phyloP scores from a whole-genome alignment of 35 echinoderm and acorn worm species.

The Acanthaster planci region DNA sequence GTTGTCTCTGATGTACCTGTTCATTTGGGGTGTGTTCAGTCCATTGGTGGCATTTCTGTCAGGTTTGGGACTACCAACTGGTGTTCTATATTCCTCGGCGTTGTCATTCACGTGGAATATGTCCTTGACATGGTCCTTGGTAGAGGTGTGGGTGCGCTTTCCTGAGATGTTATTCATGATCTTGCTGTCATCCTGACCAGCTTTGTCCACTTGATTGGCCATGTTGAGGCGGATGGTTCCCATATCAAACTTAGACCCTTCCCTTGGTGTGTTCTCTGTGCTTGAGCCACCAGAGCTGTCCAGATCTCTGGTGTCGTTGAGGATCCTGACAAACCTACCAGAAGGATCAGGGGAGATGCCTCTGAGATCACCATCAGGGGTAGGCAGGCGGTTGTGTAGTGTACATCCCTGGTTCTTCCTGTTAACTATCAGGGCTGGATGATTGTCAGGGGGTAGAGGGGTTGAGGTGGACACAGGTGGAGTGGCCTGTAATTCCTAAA shows the following conservation, averaged over 20 bases:
- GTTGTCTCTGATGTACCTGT: slow-evolving; percentile 5
- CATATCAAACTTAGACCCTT: slow-evolving; percentile 54
- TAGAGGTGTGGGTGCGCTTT: not conserved
- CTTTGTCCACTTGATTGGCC: slow-evolving; percentile 22
- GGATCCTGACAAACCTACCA: not conserved
- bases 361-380: not conserved
- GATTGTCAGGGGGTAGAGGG: slow-evolving; percentile 66
- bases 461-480: slow-evolving; percentile 70
- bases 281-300: not conserved
- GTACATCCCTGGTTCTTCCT: slow-evolving; percentile 39
- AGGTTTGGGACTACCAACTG: slow-evolving; percentile 22
- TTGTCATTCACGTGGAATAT: slow-evolving; percentile 40
- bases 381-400: slow-evolving; percentile 16
- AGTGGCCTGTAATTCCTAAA: slow-evolving; percentile 63
- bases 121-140: slow-evolving; percentile 51
- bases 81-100: not conserved
- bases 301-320: slow-evolving; percentile 2
- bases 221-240: slow-evolving; percentile 52
- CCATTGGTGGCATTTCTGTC: not conserved
- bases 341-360: not conserved
- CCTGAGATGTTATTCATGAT: slow-evolving; percentile 31
- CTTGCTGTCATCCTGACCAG: slow-evolving; percentile 22
- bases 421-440: slow-evolving; percentile 49
- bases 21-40: slow-evolving; percentile 7
- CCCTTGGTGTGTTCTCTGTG: not conserved